A percentile compares a stretch with the other conserved stretches of the same genome.
These are phyloP conservation scores for Xestoiulus laeticollis DNA, from an alignment of 2,888 invertebrate species.

Conservation along the genomic window DNA sequence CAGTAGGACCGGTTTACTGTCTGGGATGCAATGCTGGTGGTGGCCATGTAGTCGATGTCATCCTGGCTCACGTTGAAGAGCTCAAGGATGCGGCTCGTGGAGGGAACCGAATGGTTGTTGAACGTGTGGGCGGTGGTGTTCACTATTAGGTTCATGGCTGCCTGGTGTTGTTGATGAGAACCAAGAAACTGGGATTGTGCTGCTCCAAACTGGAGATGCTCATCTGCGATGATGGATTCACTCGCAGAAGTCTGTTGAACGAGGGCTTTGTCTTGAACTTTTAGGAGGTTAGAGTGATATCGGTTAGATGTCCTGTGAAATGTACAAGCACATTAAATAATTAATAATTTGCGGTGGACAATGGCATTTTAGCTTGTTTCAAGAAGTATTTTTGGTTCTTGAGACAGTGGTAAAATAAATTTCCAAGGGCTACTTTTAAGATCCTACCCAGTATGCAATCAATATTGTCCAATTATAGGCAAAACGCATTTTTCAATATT, in stretches of 20 bases:
- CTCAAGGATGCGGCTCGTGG: constrained; percentile 2
- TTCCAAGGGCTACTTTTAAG: too few species aligned
- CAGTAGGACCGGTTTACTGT: constrained; percentile 62
- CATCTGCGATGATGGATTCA: background rate
- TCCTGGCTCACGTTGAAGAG: constrained; percentile 53
- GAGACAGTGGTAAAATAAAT: too few species aligned
- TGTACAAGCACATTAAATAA: too few species aligned
- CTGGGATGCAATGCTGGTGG: constrained; percentile 67
- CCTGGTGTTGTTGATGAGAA: background rate
- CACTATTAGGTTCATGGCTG: constrained; percentile 2
- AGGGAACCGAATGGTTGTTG: background rate
- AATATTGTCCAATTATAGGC: too few species aligned
- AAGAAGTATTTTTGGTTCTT: too few species aligned
- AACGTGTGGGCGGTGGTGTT: constrained; percentile 32
- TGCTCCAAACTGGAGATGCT: background rate
- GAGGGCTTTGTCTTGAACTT: background rate
- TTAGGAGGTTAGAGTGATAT: background rate
- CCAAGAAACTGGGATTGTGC: background rate
- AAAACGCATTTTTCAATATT: too few species aligned
- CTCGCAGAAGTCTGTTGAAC: background rate
- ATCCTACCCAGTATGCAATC: too few species aligned
- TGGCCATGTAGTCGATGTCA: constrained; percentile 53
- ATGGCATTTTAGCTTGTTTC: too few species aligned
- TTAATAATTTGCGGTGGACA: too few species aligned
- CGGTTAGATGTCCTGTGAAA: too few species aligned